Percentiles rank a stretch among this genome's conserved stretches.
Evolutionary conservation across 23 tunicate genomes (phyloP).

Genomic region (Diplosoma virens): DNA sequence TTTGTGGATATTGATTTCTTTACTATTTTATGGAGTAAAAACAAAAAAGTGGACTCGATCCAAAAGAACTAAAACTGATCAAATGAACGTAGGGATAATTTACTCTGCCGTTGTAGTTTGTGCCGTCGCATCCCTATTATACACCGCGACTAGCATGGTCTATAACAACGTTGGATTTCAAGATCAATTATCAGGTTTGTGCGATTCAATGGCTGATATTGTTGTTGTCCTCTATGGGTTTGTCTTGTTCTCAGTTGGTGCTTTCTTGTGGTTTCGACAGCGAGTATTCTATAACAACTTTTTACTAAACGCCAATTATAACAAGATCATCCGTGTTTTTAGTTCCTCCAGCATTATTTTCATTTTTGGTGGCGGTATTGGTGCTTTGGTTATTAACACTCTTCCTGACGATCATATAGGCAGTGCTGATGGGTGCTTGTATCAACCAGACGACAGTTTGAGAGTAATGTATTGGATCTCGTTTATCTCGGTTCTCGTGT

Average conservation of each 20-base stretch:
- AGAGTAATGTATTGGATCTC: not conserved
- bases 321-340: not conserved
- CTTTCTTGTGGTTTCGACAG: conserved; percentile 32
- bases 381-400: conserved; percentile 1
- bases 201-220: conserved; percentile 3
- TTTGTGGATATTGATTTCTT: conserved; percentile 16
- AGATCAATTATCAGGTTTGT: not conserved
- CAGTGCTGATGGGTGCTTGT: not conserved
- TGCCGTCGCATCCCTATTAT: not conserved
- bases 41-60: not conserved
- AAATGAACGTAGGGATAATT: conserved; percentile 8
- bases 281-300: conserved; percentile 27
- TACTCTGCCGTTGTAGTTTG: conserved; percentile 4
- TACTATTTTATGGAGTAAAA: conserved; percentile 18
- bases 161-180: not conserved
- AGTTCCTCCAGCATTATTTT: conserved; percentile 12
- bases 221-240: not conserved
- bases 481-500: not conserved
- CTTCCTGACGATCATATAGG: not conserved
- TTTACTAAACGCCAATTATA: not conserved
- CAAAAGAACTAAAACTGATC: not conserved
- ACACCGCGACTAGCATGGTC: not conserved
- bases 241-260: not conserved
- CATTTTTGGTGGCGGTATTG: not conserved
- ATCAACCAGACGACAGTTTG: not conserved